Base-by-base conservation (phyloP, 2,113 vertebrate species). In the Apistogramma diplotaenia region DNA sequence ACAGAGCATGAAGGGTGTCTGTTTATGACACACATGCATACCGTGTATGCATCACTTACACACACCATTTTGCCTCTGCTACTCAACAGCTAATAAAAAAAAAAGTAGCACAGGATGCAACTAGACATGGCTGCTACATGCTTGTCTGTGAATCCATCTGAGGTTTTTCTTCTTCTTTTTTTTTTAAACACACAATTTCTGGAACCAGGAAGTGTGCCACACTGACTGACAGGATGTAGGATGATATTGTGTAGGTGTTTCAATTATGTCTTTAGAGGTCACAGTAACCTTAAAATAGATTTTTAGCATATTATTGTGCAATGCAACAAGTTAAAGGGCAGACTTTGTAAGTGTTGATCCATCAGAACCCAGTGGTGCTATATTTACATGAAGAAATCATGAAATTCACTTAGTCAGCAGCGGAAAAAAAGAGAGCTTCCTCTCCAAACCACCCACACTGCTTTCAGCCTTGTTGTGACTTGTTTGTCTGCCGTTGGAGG, bases 391-490 rank as follows among this genome's bases (percentile, higher is more conserved):
- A 87, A 88, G 82, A 86, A 88, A 92, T 89, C 80, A 76, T 76
- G 51, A 90, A 89, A 86, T 92, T 92, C 89, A 90, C 87, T 76
- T 43, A 87, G 93, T 93, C 92, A 94, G 90, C 92, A 92, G 59
- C 65, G 61, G 86, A 67, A 78, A 84, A 86, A 77, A n/a, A n/a
- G n/a, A 81, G 60, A 61, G 84, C 88, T 91, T 91, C 89, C 88
- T 91, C 81, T 90, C 83, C 82, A 74, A 87, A 89, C 87, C 91
- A 88, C 93, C 92, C 91, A 91, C 87, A 76, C 89, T 8, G 87
- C 91, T 89, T 85, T 90, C 89, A 87, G 86, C 92, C 89, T 83
- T 93, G 92, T 93, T 94, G 89, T 86, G 90, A 92, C 93, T 94
- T 93, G 90, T 93, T 93, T 89, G 85, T 86, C 87, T 88, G 91